Evolutionary conservation across 2,797 vertebrate species (phyloP).

Genomic region (Acrocephalus scirpaceus): DNA sequence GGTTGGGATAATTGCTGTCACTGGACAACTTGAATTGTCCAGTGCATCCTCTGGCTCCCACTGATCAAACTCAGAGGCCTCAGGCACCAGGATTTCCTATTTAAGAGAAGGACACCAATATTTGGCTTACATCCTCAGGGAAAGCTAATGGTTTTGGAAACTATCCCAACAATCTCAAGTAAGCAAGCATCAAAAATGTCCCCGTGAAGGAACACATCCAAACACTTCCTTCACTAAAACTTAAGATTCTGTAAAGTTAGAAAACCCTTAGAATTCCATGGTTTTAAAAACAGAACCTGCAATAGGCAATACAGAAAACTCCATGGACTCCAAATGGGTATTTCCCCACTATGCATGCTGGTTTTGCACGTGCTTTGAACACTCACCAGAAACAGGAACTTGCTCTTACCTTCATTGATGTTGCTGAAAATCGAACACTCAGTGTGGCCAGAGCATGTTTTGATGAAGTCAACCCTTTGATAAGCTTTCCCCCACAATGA

Average conservation of each 20-base stretch:
- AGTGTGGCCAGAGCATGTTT: constrained; percentile 87
- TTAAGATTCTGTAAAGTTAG: background rate
- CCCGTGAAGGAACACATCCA: background rate
- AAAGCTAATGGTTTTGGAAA: constrained; percentile 6
- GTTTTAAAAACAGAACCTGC: background rate
- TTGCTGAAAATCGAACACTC: constrained; percentile 85
- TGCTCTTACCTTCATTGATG: constrained; percentile 88
- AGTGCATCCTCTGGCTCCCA: constrained; percentile 91
- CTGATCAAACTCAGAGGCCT: constrained; percentile 91
- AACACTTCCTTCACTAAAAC: background rate
- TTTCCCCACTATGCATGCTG: background rate
- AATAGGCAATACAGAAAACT: background rate
- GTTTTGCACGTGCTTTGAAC: background rate
- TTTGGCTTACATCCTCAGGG: background rate
- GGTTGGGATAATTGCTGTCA: constrained; percentile 90
- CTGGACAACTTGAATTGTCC: constrained; percentile 76
- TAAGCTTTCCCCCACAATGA: constrained; percentile 87
- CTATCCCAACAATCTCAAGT: background rate
- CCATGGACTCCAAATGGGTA: background rate
- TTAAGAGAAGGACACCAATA: constrained; percentile 32
- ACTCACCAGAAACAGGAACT: background rate
- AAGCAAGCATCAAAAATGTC: background rate
- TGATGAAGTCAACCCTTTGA: constrained; percentile 87
- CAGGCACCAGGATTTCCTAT: constrained; percentile 91
- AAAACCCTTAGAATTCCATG: background rate